Conservation (phyloP, 2,797 vertebrate species). For the Eulemur mongoz region DNA sequence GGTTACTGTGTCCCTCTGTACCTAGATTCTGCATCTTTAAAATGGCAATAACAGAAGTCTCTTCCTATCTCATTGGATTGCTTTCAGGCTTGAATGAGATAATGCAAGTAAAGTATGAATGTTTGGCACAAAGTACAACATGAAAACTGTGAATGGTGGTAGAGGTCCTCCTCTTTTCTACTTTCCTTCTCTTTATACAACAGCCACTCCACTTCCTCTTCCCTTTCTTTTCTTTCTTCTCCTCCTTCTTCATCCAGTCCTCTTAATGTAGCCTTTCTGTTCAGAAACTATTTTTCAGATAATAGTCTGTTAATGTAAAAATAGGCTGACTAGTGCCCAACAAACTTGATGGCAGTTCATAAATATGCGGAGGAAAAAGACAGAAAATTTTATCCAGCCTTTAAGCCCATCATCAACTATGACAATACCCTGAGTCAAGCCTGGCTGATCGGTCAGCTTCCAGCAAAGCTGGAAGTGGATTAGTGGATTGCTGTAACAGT, state of each 20-base stretch:
- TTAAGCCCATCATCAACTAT: not conserved
- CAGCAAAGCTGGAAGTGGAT: not conserved
- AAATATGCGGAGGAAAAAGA: not conserved
- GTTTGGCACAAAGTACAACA: fast-evolving
- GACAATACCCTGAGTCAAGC: not conserved
- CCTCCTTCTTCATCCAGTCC: not conserved
- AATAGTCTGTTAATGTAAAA: not conserved
- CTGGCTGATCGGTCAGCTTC: not conserved
- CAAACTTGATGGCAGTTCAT: not conserved
- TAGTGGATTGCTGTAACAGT: not conserved
- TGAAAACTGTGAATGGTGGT: not conserved
- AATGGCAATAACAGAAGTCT: not conserved
- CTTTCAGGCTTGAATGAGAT: not conserved
- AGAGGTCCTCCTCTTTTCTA: not conserved
- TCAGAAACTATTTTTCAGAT: not conserved
- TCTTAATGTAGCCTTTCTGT: not conserved
- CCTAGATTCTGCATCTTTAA: not conserved
- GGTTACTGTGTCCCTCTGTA: not conserved
- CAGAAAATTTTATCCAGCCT: not conserved
- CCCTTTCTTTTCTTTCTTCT: not conserved
- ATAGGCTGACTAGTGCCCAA: not conserved
- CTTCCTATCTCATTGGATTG: not conserved
- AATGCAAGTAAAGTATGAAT: not conserved
- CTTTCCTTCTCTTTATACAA: not conserved
- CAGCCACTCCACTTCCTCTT: not conserved